Conservation (phyloP, 1,140 invertebrate genomes). For the Babylonia areolata region DNA sequence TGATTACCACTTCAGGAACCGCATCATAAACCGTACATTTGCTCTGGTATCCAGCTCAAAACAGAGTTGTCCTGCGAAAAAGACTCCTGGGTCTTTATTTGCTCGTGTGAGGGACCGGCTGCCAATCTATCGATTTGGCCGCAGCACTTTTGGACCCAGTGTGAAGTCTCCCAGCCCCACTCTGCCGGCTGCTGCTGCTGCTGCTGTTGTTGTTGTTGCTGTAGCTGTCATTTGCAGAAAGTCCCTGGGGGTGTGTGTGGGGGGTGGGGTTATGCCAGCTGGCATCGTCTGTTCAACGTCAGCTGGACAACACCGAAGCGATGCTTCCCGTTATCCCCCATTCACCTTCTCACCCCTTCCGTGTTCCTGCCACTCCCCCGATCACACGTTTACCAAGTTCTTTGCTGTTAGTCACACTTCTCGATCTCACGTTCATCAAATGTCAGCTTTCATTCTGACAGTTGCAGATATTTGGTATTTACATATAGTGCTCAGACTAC, state of each 20-base stretch:
- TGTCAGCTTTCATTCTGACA: too few species aligned
- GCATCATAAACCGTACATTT: too few species aligned
- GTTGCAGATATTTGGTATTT: too few species aligned
- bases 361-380: neutral
- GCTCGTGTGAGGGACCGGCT: neutral
- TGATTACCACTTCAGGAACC: too few species aligned
- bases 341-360: neutral
- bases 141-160: neutral
- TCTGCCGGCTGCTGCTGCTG: neutral
- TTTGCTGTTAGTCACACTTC: too few species aligned
- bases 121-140: neutral
- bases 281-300: constrained; percentile 16
- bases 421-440: too few species aligned
- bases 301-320: too few species aligned
- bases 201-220: too few species aligned
- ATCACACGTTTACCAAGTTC: too few species aligned
- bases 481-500: too few species aligned
- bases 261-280: too few species aligned
- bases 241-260: neutral
- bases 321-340: neutral
- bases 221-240: neutral
- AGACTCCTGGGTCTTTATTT: neutral
- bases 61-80: neutral
- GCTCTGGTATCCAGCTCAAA: neutral
- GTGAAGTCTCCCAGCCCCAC: neutral